Evolutionary conservation across 2,797 vertebrate species (phyloP), one percentile per base, ranked within the genome.

Genomic region (Chaunax sp.): DNA sequence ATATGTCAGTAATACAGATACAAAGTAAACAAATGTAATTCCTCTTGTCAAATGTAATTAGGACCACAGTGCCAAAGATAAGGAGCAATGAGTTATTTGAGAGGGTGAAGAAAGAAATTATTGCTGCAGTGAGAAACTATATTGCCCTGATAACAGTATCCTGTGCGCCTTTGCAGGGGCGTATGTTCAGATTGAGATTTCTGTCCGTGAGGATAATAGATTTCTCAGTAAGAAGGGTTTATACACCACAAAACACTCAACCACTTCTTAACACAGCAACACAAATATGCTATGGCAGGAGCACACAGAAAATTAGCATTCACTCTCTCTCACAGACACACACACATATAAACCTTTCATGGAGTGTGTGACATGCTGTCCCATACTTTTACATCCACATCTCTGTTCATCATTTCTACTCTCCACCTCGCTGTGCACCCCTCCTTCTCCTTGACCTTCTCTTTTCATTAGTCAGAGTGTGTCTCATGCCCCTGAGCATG

Each of bases 391-490:
- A 87, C 81, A 75, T 82, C 69, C 83, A 85, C 83, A 75, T 89
- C 82, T 85, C 71, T 82, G 65, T 87, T 86, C 63, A 26, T 67
- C 46, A 5, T 59, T 78, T 50, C 77, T 69, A 64, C 62, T 63
- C 60, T 23, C 63, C 77, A 59, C 66, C 72, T 65, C 41, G 12
- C 44, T 3, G 26, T 19, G 62, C 12, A 53, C 84, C 77, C 84
- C 84, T 86, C 86, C 81, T 72, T 90, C 87, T 81, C 87, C 87
- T 90, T 91, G 89, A 90, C 89, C 89, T 92, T 90, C 90, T 92
- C 90, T 89, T 91, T 91, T 91, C 88, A 91, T 92, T 91, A 92
- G 90, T 92, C 91, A 91, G 91, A 91, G 89, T 90, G 90, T 82
- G 85, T 92, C 87, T 89, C 90, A 90, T 86, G 87, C 89, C 87